Percentiles rank a stretch among this genome's conserved stretches.
These are phyloP conservation scores for Phrynocephalus vlangalii DNA, from an alignment of 2,797 vertebrate genomes.

Conservation along the genomic window DNA sequence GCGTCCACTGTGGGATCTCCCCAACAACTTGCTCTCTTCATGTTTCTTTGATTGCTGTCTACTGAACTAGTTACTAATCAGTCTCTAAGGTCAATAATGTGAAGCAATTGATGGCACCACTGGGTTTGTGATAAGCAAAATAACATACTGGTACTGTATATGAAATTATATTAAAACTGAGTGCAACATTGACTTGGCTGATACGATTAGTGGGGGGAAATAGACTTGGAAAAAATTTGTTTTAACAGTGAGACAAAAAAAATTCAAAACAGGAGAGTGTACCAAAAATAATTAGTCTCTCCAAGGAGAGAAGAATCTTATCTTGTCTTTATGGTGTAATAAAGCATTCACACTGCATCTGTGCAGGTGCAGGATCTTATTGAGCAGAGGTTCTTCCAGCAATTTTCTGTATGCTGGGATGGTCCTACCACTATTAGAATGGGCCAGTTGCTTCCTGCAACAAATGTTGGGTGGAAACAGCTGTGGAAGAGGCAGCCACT, in stretches of 20 bases:
- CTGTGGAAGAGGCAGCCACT: not conserved
- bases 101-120: not conserved
- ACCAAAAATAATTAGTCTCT: not conserved
- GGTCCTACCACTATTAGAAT: not conserved
- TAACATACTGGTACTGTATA: not conserved
- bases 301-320: not conserved
- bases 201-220: no score
- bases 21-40: constrained; percentile 25
- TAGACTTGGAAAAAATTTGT: not conserved
- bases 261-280: constrained; percentile 2
- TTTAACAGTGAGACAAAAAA: not conserved
- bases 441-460: not conserved
- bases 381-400: not conserved
- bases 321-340: not conserved
- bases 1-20: not conserved
- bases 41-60: constrained; percentile 6
- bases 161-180: not conserved
- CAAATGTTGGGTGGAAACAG: not conserved
- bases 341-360: not conserved
- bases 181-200: not conserved
- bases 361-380: not conserved
- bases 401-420: not conserved
- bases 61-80: constrained; percentile 19
- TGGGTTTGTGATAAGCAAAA: no score
- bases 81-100: constrained; percentile 26